A percentile compares a stretch with the other conserved stretches of the same genome.
Conservation (phyloP, 1,140 invertebrate genomes). For the Portunus trituberculatus region DNA sequence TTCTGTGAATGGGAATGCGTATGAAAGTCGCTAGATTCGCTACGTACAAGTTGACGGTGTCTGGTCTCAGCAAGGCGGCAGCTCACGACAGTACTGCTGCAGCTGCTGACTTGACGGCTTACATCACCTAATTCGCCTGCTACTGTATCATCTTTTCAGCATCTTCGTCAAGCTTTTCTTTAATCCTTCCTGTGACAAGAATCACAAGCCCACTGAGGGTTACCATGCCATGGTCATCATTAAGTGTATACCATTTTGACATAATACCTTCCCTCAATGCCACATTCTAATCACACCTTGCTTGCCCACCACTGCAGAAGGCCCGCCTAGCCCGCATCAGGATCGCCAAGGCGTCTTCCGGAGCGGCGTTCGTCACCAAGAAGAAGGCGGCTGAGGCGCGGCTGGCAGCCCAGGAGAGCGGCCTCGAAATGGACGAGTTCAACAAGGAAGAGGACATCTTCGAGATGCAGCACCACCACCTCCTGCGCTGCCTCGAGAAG, state of each 20-base stretch:
- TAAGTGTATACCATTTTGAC: not conserved
- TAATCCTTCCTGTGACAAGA: conserved; percentile 70
- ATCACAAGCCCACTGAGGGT: conserved; percentile 56
- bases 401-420: conserved; percentile 93
- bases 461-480: conserved; percentile 99
- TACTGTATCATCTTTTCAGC: conserved; percentile 38
- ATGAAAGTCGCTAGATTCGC: conserved; percentile 33
- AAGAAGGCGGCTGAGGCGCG: conserved; percentile 99
- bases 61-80: not conserved
- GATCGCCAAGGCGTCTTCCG: conserved; percentile 98
- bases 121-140: conserved; percentile 58
- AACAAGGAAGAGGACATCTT: conserved; percentile 98
- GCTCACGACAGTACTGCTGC: conserved; percentile 54
- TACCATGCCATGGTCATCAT: conserved; percentile 48
- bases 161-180: conserved; percentile 47
- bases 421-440: conserved; percentile 92
- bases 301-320: conserved; percentile 90
- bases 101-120: conserved; percentile 59
- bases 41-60: conserved; percentile 31
- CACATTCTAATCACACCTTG: not conserved
- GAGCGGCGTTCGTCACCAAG: conserved; percentile 98
- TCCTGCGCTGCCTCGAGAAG: conserved; percentile 97
- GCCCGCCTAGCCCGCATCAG: conserved; percentile 97
- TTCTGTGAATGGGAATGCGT: conserved; percentile 67
- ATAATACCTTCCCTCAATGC: not conserved